Evolutionary conservation across 2,113 vertebrate genomes (phyloP), one percentile per base, ranked within the genome.

Genomic region (Abramis brama): DNA sequence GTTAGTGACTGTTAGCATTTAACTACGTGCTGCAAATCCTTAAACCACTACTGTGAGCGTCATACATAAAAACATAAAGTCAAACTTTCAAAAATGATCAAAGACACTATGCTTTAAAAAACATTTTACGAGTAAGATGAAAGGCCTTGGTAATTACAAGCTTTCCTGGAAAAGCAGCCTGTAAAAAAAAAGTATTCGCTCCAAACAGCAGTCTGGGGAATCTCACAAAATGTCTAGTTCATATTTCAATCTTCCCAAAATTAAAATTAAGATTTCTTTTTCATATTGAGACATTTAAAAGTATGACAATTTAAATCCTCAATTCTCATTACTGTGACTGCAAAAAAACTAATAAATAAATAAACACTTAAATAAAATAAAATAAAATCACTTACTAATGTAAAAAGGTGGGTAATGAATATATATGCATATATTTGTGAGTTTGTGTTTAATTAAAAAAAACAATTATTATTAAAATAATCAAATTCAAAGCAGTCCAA

Each of bases 111-210:
- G 52, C 17, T 55, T 30, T 30, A 12, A 57, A 30, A 36, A 50
- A 23, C 7, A 23, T 60, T 39, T 39, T 39, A n/a, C 3, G 47
- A 55, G 27, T 2, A 39, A 80, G 59, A 43, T 47, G 23, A 80
- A 80, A 64, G 78, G 36, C 47, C n/a, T 45, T 4, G 2, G 36
- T 80, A 47, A 64, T 80, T 80, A 64, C 78, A 80, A 80, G 59
- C 13, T 27, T 19, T 45, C n/a, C 78, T 27, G n/a, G 6, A 62
- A n/a, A 43, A 43, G 19, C 8, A 9, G 52, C 33, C 55, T 43
- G 19, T 8, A 64, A 80, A 80, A 15, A 19, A 21, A 6, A 33
- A 33, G 30, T 33, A 47, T 12, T 60, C 19, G 5, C 5, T 39
- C 12, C 21, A 66, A 10, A 62, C 79, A 45, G 15, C 25, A 45